These are phyloP conservation scores for Thera obeliscata DNA, from an alignment of 2,888 invertebrate species.

Conservation along the genomic window DNA sequence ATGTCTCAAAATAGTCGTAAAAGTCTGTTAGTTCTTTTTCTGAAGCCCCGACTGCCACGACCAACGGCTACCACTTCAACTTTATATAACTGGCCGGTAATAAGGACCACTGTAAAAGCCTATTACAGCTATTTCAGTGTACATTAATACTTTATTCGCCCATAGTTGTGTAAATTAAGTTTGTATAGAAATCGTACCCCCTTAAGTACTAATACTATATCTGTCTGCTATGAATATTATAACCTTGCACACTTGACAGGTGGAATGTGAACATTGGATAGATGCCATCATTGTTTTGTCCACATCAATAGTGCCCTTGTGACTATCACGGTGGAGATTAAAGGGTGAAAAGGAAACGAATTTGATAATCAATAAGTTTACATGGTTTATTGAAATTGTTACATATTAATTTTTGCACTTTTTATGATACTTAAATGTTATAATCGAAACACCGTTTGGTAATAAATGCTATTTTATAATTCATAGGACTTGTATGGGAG, in stretches of 20 bases:
- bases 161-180: not conserved
- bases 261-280: constrained; percentile 64
- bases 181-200: too few species aligned
- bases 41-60: too few species aligned
- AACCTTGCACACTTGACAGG: constrained; percentile 54
- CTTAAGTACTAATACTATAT: not conserved
- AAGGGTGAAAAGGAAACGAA: constrained; percentile 59
- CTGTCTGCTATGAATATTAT: constrained; percentile 16
- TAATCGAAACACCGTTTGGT: constrained; percentile 82
- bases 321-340: constrained; percentile 36
- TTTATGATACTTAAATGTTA: constrained; percentile 77
- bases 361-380: constrained; percentile 75
- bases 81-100: too few species aligned
- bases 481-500: constrained; percentile 71
- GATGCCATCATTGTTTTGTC: constrained; percentile 55
- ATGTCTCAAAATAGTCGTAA: too few species aligned
- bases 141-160: too few species aligned
- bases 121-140: too few species aligned
- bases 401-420: constrained; percentile 84
- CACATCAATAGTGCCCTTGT: constrained; percentile 55
- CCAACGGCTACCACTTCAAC: too few species aligned
- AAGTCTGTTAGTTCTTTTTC: too few species aligned
- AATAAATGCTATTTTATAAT: constrained; percentile 82
- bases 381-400: constrained; percentile 82
- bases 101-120: too few species aligned